Conservation (phyloP, 2,113 vertebrate species). For the Vidua macroura region DNA sequence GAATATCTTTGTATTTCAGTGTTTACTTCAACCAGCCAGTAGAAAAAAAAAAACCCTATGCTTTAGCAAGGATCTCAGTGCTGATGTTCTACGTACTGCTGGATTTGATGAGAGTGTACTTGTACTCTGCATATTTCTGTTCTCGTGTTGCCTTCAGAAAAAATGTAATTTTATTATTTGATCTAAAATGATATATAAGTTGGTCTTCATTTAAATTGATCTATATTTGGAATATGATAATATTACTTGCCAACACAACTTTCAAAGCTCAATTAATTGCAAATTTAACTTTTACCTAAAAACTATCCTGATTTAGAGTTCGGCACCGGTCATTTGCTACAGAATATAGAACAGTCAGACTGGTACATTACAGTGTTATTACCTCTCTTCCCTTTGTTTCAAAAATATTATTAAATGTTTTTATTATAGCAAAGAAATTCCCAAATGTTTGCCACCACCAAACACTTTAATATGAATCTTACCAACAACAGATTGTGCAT, state of each 20-base stretch:
- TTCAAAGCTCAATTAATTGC: neutral
- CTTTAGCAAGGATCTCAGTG: neutral
- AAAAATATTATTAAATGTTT: neutral
- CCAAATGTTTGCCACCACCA: neutral
- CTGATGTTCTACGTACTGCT: fast-evolving
- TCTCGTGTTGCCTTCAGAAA: neutral
- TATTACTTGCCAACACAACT: neutral
- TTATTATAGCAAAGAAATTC: neutral
- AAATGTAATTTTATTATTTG: neutral
- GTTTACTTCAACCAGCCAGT: neutral
- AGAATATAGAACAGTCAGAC: neutral
- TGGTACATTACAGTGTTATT: neutral
- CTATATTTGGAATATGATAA: neutral
- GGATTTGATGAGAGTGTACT: neutral
- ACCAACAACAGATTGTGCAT: neutral
- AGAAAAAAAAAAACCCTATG: neutral
- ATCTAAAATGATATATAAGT: neutral
- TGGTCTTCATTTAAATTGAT: neutral
- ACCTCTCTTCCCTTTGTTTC: neutral
- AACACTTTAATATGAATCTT: neutral
- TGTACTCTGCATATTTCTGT: neutral
- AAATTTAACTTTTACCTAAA: neutral
- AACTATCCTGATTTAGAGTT: neutral
- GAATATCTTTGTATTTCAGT: neutral
- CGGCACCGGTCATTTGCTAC: neutral